Conservation (phyloP, 2,888 invertebrate species). For the Idaea dimidiata region DNA sequence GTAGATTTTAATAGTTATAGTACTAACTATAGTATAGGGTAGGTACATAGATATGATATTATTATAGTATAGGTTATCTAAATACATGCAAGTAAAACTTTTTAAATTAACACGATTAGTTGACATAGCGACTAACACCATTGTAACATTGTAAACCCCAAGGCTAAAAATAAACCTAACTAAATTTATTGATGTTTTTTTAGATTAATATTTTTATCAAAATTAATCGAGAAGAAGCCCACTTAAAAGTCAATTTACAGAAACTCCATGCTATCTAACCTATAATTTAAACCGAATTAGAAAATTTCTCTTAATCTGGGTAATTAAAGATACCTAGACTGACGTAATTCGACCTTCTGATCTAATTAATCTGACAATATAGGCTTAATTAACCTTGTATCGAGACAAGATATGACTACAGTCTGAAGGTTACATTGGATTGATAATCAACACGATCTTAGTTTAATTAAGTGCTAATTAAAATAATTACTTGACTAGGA, state of each 20-base stretch:
- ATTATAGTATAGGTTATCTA: too few relatives aligned
- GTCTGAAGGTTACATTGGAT: background rate
- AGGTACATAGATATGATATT: too few relatives aligned
- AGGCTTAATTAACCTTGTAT: background rate
- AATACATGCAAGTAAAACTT: too few relatives aligned
- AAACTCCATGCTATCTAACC: background rate
- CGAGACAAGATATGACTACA: background rate
- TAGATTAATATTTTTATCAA: background rate
- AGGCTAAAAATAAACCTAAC: too few relatives aligned
- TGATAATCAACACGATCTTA: background rate
- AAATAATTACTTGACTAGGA: background rate
- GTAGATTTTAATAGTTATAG: background rate
- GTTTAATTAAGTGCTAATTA: background rate
- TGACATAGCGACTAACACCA: too few relatives aligned
- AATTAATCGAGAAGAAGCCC: background rate
- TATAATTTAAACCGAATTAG: background rate
- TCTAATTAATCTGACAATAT: slow-evolving; percentile 1
- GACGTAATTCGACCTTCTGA: slow-evolving; percentile 1
- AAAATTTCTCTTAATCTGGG: background rate
- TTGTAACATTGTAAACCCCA: too few relatives aligned
- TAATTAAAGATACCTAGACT: background rate
- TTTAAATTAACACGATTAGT: too few relatives aligned
- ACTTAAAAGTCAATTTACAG: background rate
- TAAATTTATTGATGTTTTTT: background rate
- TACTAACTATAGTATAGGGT: too few relatives aligned